Evolutionary conservation across 2,797 vertebrate species (phyloP), one percentile per base, ranked within the genome.

Genomic region (Hippoglossus hippoglossus): DNA sequence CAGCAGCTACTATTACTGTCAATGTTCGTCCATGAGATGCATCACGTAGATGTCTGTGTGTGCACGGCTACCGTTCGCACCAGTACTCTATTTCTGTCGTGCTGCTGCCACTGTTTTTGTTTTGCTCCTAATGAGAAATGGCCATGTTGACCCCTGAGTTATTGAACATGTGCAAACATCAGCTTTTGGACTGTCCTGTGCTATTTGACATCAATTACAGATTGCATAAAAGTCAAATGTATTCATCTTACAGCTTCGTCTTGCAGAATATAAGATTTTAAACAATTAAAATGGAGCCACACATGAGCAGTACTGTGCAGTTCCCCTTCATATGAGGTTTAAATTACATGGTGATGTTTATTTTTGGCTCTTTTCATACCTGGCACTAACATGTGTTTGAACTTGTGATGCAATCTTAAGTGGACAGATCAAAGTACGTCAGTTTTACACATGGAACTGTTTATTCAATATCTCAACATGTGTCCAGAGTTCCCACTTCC

Each of bases 51-150:
- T 0, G 1, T 59, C 51, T 24, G 59, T 50, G 15, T 50, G 55
- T 19, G 44, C 44, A 19, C n/a, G 15, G 6, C 34, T 25, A 25
- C 18, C 31, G 13, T 52, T 53, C n/a, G 75, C 49, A 25, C 25
- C 2, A 67, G 4, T 16, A 28, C 47, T 41, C 59, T 71, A 44
- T 63, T 75, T 70, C 13, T 69, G 63, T 26, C 25, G 12, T 12
- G 13, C 15, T 1, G 24, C 39, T 70, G 36, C 1, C 16, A 49
- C 19, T 49, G 47, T 49, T 49, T 15, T 15, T 1, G 11, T 18
- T 49, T 49, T 49, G 49, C 6, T 46, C 16, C 18, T 8, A 10
- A 8, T 7, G 4, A 54, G 15, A 4, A 46, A 19, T 5, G 7
- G 31, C 21, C 7, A 26, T 1, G 36, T 41, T 68, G 39, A 71